These are phyloP conservation scores for Myathropa florea DNA, from an alignment of 2,888 invertebrate genomes.

Conservation along the genomic window DNA sequence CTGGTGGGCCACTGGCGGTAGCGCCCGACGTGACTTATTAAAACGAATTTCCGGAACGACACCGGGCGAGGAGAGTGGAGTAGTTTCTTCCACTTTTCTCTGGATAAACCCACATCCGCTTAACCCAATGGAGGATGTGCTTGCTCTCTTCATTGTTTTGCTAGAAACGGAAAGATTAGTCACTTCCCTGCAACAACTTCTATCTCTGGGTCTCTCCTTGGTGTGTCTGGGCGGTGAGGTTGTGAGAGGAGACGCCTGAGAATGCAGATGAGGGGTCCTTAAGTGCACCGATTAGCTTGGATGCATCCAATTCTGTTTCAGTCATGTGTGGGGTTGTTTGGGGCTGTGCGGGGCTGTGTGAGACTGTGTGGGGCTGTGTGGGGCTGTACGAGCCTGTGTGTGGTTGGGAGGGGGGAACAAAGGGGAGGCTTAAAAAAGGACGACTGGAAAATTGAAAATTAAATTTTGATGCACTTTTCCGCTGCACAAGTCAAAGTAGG, in stretches of 20 bases:
- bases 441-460: slow-evolving; percentile 57
- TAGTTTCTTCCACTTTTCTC: neutral
- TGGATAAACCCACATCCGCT: slow-evolving; percentile 23
- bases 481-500: neutral
- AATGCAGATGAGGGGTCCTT: slow-evolving; percentile 27
- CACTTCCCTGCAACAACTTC: slow-evolving; percentile 26
- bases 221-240: neutral
- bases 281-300: slow-evolving; percentile 52
- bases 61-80: neutral
- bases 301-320: slow-evolving; percentile 11
- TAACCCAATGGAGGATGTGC: neutral
- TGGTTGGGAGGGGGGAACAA: neutral
- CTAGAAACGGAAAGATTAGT: slow-evolving; percentile 56
- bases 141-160: slow-evolving; percentile 42
- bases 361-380: too few relatives aligned
- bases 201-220: neutral
- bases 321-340: neutral
- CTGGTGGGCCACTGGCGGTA: neutral
- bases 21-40: slow-evolving; percentile 53
- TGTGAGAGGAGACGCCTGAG: neutral
- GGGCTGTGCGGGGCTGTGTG: too few relatives aligned
- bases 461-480: slow-evolving; percentile 65
- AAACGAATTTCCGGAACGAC: slow-evolving; percentile 49
- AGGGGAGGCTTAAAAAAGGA: neutral
- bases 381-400: too few relatives aligned